Base-by-base conservation (phyloP, 2,888 invertebrate genomes). In the Argyra leucocephala region DNA sequence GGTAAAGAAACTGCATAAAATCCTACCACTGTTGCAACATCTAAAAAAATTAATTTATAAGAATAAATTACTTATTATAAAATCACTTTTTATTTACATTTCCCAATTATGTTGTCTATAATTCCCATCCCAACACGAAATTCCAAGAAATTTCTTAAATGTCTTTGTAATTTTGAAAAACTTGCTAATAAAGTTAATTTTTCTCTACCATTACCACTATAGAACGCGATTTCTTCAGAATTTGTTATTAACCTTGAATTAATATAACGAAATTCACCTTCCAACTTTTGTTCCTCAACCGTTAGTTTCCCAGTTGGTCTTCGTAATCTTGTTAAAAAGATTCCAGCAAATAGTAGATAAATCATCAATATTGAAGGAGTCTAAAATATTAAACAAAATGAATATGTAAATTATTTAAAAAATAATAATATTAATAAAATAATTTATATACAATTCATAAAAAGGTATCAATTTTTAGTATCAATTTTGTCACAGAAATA, bases 211-310 rank as follows among this genome's bases (percentile, higher is more conserved):
- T 91, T 92, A 69, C 92, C 91, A 81, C 90, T 86, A 73, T 88
- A 88, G 74, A 88, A 88, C 64, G 80, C 80, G 36, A 79, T 75
- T 80, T 99, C 99, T 80, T 99, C 98, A 0, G 96, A 92, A 79
- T 98, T 96, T 0, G 96, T 96, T 67, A 99, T 98, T 36, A 99
- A 83, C 63, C 98, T 84, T 2, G 97, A 93, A 79, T 99, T 96
- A 37, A 97, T 95, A 76, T 94, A 97, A 76, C 98, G 86, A 81
- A 94, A 97, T 83, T 99, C 97, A 64, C 98, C 99, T 82, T 99
- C 99, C n/a, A 97, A 81, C 77, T 93, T 92, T 79, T 98, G 98
- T 78, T 99, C 98, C 68, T 87, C 87, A 0, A 96, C 93, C 0
- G 98, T 98, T 82, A 98, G 84, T 24, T 76, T 76, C 12, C 91